Evolutionary conservation across 2,113 vertebrate species (phyloP).

Genomic region (Pithys albifrons): DNA sequence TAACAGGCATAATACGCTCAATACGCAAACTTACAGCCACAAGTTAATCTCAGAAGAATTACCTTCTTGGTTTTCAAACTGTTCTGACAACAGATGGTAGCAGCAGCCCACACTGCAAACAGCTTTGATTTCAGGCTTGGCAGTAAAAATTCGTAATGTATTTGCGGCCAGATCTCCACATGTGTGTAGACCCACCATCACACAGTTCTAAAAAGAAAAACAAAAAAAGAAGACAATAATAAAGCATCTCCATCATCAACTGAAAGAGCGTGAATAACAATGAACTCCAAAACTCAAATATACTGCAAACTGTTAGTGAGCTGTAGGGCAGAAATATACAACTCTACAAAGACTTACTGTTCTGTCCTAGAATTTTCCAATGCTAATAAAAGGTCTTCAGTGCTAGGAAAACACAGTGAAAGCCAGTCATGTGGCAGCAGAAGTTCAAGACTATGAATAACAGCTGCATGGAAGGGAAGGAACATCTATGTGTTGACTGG

Average conservation of each 20-base stretch:
- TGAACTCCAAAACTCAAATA: background rate
- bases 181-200: conserved; percentile 94
- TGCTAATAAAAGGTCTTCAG: background rate
- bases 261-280: background rate
- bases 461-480: background rate
- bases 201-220: conserved; percentile 79
- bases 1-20: background rate
- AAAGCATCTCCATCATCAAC: background rate
- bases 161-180: conserved; percentile 92
- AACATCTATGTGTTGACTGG: background rate
- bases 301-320: background rate
- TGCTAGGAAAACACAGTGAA: background rate
- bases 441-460: background rate
- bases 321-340: background rate
- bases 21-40: background rate
- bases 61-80: conserved; percentile 85
- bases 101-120: conserved; percentile 95
- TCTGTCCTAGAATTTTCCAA: background rate
- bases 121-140: conserved; percentile 86
- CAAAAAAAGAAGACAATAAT: background rate
- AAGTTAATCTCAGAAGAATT: background rate
- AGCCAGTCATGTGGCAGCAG: background rate
- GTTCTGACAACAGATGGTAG: conserved; percentile 95
- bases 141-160: conserved; percentile 85
- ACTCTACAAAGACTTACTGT: background rate